Evolutionary conservation across 2,113 vertebrate genomes (phyloP), one percentile per base, ranked within the genome.

Genomic region (Microcebus lehilahytsara): DNA sequence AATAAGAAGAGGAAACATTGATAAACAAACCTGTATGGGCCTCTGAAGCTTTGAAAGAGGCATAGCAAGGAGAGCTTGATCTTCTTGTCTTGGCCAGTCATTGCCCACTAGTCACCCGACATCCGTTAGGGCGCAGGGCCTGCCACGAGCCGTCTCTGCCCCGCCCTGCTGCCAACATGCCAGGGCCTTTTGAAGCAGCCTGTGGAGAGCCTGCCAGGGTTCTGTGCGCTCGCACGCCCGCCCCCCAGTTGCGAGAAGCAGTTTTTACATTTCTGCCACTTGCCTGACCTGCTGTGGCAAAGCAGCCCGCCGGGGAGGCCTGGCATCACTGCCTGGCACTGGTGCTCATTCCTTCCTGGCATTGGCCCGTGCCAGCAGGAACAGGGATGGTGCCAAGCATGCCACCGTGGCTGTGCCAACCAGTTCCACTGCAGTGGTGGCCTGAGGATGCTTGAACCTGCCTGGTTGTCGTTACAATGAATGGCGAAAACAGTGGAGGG

Each of bases 261-360:
- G 56, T 97, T 97, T 95, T 87, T 89, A 93, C 56, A 80, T 98
- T 95, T 71, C 42, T 85, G 75, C 91, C 94, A 75, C 90, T 97
- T 67, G 84, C 81, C 86, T 91, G 96, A 96, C 92, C 92, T 96
- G 89, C 95, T 81, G 66, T 0, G 42, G 83, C 87, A 95, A 96
- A 92, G 86, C 74, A 84, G 81, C 86, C 89, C 12, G 3, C 93
- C n/a, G 49, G 72, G 88, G 71, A 42, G 53, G 46, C 74, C 95
- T 96, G 97, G 91, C 85, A 93, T 56, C 91, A 53, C 16, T 42
- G 46, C 74, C 49, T 96, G 91, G 86, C 74, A 74, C 53, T n/a
- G 64, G 7, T 78, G 88, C 90, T 85, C 34, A 10, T 80, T 96
- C 49, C 93, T 95, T 96, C 69, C 89, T 96, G 85, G 94, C 94